Evolutionary conservation across 2,797 vertebrate genomes (phyloP).

Genomic region (Synaphobranchus kaupii): DNA sequence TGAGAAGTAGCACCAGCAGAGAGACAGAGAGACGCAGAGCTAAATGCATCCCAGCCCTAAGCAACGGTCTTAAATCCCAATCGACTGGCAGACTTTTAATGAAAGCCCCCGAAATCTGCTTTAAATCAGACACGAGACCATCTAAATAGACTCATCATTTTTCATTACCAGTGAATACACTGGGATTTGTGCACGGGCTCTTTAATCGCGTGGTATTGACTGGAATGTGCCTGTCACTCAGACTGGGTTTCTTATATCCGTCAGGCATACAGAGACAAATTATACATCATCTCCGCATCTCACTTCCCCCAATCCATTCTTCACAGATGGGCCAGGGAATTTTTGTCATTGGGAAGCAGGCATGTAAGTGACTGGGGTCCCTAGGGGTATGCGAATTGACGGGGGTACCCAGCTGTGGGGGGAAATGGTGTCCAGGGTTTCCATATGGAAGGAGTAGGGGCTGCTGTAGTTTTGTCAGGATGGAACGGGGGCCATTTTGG

Average conservation of each 20-base stretch:
- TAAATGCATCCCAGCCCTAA: background rate
- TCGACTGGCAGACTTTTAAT: background rate
- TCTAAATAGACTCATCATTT: background rate
- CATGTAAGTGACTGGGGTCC: background rate
- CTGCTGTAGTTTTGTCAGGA: background rate
- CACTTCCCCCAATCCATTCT: background rate
- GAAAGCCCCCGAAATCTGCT: background rate
- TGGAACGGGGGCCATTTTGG: background rate
- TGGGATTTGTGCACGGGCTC: background rate
- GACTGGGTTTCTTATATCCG: background rate
- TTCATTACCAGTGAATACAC: slow-evolving; percentile 12
- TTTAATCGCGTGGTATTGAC: slow-evolving; percentile 4
- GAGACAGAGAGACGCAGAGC: background rate
- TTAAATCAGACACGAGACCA: background rate
- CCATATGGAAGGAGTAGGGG: slow-evolving; percentile 1
- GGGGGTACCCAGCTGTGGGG: slow-evolving; percentile 5
- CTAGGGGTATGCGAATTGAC: background rate
- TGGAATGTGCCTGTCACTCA: background rate
- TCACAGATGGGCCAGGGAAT: slow-evolving; percentile 17
- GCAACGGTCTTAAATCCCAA: background rate
- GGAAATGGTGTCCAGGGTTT: background rate
- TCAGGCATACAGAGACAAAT: background rate
- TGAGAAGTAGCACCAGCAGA: background rate
- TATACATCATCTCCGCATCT: background rate
- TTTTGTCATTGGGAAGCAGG: background rate